Conservation (phyloP, 1,140 invertebrate species). For the Papilio glaucus region DNA sequence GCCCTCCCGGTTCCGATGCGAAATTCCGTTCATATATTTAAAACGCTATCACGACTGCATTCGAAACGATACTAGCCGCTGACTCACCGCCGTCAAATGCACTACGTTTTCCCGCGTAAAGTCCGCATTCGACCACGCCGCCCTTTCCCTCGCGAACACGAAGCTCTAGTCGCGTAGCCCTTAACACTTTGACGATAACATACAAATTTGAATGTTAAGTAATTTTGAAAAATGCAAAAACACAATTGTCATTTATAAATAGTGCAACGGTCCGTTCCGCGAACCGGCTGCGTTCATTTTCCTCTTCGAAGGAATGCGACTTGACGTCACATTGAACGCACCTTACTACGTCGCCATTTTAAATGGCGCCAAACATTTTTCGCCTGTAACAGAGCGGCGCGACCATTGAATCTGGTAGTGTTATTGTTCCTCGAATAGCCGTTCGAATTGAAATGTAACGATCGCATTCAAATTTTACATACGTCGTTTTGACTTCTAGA, state of each 20-base stretch:
- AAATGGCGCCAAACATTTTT: constrained; percentile 39
- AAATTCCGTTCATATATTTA: constrained; percentile 54
- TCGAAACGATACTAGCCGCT: constrained; percentile 59
- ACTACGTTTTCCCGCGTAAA: constrained; percentile 71
- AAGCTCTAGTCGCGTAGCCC: constrained; percentile 31
- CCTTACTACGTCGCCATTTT: constrained; percentile 56
- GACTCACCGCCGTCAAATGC: constrained; percentile 67
- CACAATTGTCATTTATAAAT: constrained; percentile 66
- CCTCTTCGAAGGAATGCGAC: constrained; percentile 73
- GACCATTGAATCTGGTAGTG: constrained; percentile 46
- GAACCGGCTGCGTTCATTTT: constrained; percentile 74
- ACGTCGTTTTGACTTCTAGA: constrained; percentile 41
- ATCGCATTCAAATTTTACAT: constrained; percentile 51
- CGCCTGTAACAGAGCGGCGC: constrained; percentile 24
- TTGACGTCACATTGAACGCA: constrained; percentile 60
- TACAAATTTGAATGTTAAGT: constrained; percentile 39
- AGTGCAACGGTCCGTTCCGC: constrained; percentile 72
- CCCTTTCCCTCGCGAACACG: constrained; percentile 19
- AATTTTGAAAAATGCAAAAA: constrained; percentile 42
- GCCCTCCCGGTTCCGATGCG: constrained; percentile 40
- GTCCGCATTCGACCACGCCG: constrained; percentile 42
- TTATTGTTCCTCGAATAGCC: constrained; percentile 53
- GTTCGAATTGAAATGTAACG: constrained; percentile 57
- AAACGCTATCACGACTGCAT: constrained; percentile 65
- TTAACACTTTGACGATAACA: constrained; percentile 44